Percentiles rank a stretch among this genome's conserved stretches.
Evolutionary conservation across 2,797 vertebrate genomes (phyloP).

Genomic region (Falco concolor): DNA sequence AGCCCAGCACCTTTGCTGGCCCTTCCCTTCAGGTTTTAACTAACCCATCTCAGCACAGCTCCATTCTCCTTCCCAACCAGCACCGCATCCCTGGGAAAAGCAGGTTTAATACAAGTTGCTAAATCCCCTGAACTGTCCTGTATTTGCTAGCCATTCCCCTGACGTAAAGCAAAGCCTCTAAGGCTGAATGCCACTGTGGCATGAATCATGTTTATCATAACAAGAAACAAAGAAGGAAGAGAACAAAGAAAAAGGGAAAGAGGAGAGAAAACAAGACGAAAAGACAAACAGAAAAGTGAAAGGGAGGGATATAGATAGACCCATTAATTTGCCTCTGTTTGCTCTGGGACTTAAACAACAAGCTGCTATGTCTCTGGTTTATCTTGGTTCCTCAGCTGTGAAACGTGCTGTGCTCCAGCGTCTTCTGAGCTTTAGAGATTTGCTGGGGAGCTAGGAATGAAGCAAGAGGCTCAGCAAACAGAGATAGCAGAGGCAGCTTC

Average conservation of each 20-base stretch:
- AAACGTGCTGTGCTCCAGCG: conserved; percentile 36
- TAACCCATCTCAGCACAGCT: not conserved
- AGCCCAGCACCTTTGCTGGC: not conserved
- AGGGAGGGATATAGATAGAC: conserved; percentile 34
- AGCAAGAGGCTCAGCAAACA: conserved; percentile 55
- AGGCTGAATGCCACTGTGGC: not conserved
- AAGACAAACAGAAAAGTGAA: conserved; percentile 27
- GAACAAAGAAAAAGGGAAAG: conserved; percentile 53
- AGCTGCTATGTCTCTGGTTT: conserved; percentile 55
- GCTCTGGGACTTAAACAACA: conserved; percentile 59
- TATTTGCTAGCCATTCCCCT: not conserved
- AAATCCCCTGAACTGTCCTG: not conserved
- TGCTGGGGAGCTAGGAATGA: conserved; percentile 52
- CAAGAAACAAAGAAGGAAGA: conserved; percentile 57
- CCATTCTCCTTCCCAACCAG: not conserved
- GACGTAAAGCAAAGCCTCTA: not conserved
- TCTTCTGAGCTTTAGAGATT: conserved; percentile 68
- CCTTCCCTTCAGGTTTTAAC: not conserved
- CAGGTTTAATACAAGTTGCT: not conserved
- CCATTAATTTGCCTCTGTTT: conserved; percentile 70
- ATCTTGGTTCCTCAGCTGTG: conserved; percentile 77
- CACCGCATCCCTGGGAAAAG: not conserved
- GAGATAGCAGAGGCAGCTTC: conserved; percentile 50
- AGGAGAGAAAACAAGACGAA: not conserved
- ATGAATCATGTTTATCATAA: conserved; percentile 56